Percentiles rank a stretch among this genome's conserved stretches.
Conservation (phyloP, 1,140 invertebrate genomes). For the Drosophila willistoni region DNA sequence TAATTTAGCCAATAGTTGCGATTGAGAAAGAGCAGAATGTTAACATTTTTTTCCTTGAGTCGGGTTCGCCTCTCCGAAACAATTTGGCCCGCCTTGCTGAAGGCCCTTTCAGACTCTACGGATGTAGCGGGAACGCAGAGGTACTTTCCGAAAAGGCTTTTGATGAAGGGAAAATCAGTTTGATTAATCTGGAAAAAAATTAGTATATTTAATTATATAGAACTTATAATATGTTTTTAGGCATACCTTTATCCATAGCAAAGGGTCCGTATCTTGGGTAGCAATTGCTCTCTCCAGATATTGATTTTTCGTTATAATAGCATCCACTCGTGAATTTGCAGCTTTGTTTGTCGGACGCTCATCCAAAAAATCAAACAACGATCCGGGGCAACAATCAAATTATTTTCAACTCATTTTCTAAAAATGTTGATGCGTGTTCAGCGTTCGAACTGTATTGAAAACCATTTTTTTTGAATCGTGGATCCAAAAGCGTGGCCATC, state of each 20-base stretch:
- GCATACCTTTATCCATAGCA: conserved; percentile 2
- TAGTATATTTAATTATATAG: conserved; percentile 3
- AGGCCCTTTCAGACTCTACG: no score
- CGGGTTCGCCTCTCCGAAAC: no score
- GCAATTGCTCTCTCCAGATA: neutral
- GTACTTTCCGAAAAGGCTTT: neutral
- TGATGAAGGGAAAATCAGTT: neutral
- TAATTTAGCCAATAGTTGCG: no score
- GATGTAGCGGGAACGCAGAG: neutral
- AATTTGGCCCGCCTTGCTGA: no score
- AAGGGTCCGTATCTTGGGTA: neutral
- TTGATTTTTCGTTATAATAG: neutral
- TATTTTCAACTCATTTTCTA: neutral
- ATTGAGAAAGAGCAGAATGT: no score
- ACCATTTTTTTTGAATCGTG: no score
- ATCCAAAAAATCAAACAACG: conserved; percentile 2
- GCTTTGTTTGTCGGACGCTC: conserved; percentile 3
- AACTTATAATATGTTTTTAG: neutral
- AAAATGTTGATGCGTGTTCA: neutral
- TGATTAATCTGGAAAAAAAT: neutral
- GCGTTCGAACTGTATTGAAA: no score
- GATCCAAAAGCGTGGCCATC: conserved; percentile 2
- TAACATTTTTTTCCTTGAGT: no score
- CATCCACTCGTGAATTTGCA: neutral
- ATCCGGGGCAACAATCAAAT: neutral